These are phyloP conservation scores for Andrena fulva DNA, from an alignment of 2,888 invertebrate genomes.

Conservation along the genomic window DNA sequence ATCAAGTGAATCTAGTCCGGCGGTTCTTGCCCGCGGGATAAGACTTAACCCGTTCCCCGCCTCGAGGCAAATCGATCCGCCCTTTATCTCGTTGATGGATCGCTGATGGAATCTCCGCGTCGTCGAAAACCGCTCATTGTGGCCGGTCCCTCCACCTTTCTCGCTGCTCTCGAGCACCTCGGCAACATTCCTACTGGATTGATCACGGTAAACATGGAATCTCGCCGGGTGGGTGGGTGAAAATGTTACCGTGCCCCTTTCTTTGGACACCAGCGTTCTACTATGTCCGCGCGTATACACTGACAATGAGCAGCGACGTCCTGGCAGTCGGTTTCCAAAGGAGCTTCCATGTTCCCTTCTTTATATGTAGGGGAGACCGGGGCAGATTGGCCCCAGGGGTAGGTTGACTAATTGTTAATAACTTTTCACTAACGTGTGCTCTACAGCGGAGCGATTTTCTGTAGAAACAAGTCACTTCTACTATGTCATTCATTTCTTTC, in stretches of 20 bases:
- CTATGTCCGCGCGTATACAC: background rate
- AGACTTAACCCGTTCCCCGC: conserved; percentile 72
- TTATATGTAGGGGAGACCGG: no score
- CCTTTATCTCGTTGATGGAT: conserved; percentile 75
- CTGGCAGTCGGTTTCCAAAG: no score
- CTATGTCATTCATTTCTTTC: no score
- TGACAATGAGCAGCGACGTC: no score
- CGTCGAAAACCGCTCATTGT: conserved; percentile 70
- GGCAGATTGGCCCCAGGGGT: no score
- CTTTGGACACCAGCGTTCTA: background rate
- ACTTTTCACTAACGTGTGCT: no score
- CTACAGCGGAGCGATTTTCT: no score
- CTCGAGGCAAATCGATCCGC: conserved; percentile 68
- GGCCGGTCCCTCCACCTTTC: background rate
- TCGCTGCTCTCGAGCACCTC: background rate
- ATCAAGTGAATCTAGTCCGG: conserved; percentile 73
- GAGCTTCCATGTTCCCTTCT: no score
- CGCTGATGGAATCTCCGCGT: conserved; percentile 69
- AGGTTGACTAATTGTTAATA: no score
- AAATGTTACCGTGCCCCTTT: background rate
- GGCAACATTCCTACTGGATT: background rate
- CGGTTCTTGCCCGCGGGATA: conserved; percentile 66
- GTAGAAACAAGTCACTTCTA: no score
- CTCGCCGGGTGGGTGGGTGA: background rate
- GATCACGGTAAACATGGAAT: background rate